Evolutionary conservation across 1,140 invertebrate species (phyloP).

Genomic region (Thaumetopoea pityocampa): DNA sequence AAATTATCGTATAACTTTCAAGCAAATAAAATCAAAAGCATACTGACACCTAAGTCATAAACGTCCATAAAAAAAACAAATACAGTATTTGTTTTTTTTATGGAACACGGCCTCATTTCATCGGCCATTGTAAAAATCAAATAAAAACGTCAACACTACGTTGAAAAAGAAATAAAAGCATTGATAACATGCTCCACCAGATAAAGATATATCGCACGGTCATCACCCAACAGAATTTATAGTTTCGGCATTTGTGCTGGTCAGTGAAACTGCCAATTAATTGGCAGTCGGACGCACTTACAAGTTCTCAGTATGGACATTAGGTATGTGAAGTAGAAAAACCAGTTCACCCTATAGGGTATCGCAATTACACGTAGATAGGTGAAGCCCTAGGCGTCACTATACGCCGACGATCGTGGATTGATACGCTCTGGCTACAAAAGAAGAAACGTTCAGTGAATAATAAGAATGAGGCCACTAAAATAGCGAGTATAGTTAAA

Average conservation of each 20-base stretch:
- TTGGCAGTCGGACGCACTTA: conserved; percentile 38
- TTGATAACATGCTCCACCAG: conserved; percentile 17
- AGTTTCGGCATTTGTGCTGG: conserved; percentile 29
- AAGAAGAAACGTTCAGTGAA: conserved; percentile 37
- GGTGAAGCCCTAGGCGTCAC: conserved; percentile 39
- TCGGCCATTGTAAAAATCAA: conserved; percentile 3
- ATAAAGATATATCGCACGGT: conserved; percentile 23
- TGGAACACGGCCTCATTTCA: conserved; percentile 2
- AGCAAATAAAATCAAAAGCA: no score
- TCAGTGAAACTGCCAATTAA: conserved; percentile 40
- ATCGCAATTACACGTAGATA: conserved; percentile 42
- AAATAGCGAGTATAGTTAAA: no score
- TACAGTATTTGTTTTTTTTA: no score
- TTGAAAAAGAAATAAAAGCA: conserved; percentile 9
- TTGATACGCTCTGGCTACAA: conserved; percentile 38
- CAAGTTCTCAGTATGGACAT: conserved; percentile 40
- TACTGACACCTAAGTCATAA: no score
- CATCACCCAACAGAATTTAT: conserved; percentile 31
- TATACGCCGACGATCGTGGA: conserved; percentile 31
- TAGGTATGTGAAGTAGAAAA: conserved; percentile 36
- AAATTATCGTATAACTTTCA: no score
- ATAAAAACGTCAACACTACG: conserved; percentile 8
- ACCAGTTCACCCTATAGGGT: conserved; percentile 41
- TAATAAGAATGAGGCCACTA: conserved; percentile 28
- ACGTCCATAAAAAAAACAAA: no score